phyloP scores from a whole-genome alignment of 30 jellyfish, hydroid and myxozoan genomes.

The Chrysaora quinquecirrha region DNA sequence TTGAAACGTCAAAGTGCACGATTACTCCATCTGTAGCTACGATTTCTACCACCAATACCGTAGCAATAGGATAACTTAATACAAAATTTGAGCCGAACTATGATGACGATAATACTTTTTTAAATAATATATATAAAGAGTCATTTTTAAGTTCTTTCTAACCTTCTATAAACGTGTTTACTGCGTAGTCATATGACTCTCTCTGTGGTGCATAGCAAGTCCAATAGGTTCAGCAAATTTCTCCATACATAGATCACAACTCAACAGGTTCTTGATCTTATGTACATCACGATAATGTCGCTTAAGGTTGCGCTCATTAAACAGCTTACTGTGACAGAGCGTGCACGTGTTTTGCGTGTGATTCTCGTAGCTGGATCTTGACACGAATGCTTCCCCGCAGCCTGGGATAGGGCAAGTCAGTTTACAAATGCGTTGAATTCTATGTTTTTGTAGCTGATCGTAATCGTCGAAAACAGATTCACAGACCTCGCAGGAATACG shows the following conservation, averaged over 20 bases:
- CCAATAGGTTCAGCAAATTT: neutral
- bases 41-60: no score
- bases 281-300: neutral
- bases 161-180: no score
- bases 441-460: neutral
- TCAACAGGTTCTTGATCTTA: neutral
- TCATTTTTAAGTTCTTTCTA: no score
- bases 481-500: neutral
- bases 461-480: neutral
- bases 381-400: neutral
- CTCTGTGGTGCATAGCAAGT: neutral
- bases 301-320: neutral
- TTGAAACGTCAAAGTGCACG: no score
- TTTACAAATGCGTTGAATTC: neutral
- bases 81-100: no score
- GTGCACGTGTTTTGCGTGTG: constrained; percentile 10
- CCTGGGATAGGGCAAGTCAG: neutral
- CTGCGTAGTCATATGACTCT: neutral
- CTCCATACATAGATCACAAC: neutral
- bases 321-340: neutral
- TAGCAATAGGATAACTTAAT: no score
- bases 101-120: no score
- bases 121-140: no score
- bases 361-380: neutral
- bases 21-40: no score